Evolutionary conservation across 2,113 vertebrate genomes (phyloP), one percentile per base, ranked within the genome.

Genomic region (Phocoena phocoena): DNA sequence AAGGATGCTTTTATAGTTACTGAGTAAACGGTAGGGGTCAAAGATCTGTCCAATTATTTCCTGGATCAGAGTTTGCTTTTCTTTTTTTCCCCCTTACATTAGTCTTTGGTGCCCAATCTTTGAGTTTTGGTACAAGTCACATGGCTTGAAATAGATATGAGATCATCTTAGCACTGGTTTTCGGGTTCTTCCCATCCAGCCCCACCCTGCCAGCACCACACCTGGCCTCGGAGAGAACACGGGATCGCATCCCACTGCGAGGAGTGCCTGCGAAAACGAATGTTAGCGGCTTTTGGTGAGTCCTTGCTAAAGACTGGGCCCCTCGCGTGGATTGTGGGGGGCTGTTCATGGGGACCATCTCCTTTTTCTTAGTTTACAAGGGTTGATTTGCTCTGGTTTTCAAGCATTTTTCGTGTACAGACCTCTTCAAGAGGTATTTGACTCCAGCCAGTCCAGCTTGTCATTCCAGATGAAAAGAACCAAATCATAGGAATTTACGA

Each of bases 291-390:
- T 33, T 86, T 26, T 0, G 10, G 96, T 93, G 81, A 94, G 97
- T 88, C 2, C 55, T 33, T 0, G 1, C 28, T n/a, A 53, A 6
- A 38, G 17, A 5, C 33, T 3, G 0, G 20, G 67, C 9, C 28
- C 41, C 8, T 6, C 0, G 2, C 5, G 0, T 3, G n/a, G 38
- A 6, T 0, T 3, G n/a, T 6, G 41, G 60, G 13, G 36, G 21
- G 77, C 21, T 9, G 7, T 13, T 14, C 21, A 0, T 1, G 17
- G 23, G 18, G 68, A 28, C 53, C n/a, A 6, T 26, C 23, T 36
- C 13, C 81, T 20, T 31, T n/a, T 9, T 26, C 73, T 53, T 62
- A 55, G 38, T 38, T 55, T 3, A 2, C n/a, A 21, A 8, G 17
- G 1, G 26, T 20, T 60, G 38, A 23, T 83, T 70, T 17, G 12